Conservation (phyloP, 1,140 invertebrate species). For the Orussus abietinus region DNA sequence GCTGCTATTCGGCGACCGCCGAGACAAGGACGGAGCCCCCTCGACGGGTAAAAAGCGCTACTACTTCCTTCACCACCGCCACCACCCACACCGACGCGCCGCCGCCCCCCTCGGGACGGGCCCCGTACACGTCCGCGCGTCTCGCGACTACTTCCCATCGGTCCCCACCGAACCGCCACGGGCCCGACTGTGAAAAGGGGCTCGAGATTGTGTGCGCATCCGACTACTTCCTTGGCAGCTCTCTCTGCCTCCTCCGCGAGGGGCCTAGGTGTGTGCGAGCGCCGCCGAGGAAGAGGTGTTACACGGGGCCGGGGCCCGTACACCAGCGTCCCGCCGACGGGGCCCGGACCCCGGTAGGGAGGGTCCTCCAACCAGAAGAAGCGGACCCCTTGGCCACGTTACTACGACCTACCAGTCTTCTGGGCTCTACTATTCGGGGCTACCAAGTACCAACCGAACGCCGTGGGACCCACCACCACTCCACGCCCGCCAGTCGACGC, state of each 20-base stretch:
- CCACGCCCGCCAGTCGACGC: slow-evolving; percentile 42
- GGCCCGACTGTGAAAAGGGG: too few species aligned
- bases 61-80: slow-evolving; percentile 38
- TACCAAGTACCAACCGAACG: slow-evolving; percentile 35
- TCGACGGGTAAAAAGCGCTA: slow-evolving; percentile 39
- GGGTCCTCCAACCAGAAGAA: slow-evolving; percentile 53
- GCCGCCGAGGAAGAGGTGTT: background rate
- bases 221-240: slow-evolving; percentile 1
- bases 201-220: too few species aligned
- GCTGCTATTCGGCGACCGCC: slow-evolving; percentile 45
- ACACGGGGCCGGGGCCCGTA: background rate
- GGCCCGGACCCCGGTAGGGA: slow-evolving; percentile 51
- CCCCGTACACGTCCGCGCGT: too few species aligned
- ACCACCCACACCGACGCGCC: slow-evolving; percentile 23
- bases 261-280: background rate
- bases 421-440: slow-evolving; percentile 40
- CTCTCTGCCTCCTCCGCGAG: background rate
- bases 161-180: too few species aligned
- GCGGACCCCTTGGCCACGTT: slow-evolving; percentile 39
- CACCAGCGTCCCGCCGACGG: too few species aligned
- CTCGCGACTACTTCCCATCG: background rate
- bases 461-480: slow-evolving; percentile 18
- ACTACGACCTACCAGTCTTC: slow-evolving; percentile 41
- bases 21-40: slow-evolving; percentile 32
- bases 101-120: background rate